These are phyloP conservation scores for Scolanthus callimorphus DNA, from an alignment of 92 coral and sea anemone species.

Conservation along the genomic window DNA sequence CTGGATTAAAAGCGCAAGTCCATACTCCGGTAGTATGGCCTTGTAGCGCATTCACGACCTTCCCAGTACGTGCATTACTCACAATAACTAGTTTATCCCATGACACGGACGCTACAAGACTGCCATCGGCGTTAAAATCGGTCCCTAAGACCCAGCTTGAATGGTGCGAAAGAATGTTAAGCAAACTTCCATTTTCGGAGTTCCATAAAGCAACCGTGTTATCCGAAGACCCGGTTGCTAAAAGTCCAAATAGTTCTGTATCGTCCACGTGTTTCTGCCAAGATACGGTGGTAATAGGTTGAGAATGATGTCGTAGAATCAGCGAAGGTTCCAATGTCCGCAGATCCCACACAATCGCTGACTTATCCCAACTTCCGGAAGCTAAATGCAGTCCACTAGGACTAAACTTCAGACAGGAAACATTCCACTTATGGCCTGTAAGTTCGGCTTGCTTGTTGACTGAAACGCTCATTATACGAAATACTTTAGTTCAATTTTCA, in stretches of 20 bases:
- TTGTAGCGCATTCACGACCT: slow-evolving; percentile 31
- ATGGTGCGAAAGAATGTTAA: slow-evolving; percentile 53
- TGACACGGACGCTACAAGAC: slow-evolving; percentile 72
- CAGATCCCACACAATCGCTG: slow-evolving; percentile 87
- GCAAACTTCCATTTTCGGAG: slow-evolving; percentile 47
- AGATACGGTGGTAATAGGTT: slow-evolving; percentile 75
- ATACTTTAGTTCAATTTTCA: too few species aligned
- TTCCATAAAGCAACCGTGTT: slow-evolving; percentile 84
- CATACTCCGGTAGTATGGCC: slow-evolving; percentile 97
- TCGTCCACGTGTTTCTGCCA: slow-evolving; percentile 44
- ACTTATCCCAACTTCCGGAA: slow-evolving; percentile 94
- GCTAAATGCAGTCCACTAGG: slow-evolving; percentile 86
- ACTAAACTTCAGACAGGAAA: slow-evolving; percentile 90
- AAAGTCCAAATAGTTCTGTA: slow-evolving; percentile 41
- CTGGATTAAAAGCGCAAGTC: slow-evolving; percentile 84
- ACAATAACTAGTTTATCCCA: slow-evolving; percentile 84
- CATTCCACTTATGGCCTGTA: slow-evolving; percentile 95
- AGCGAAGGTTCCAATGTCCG: slow-evolving; percentile 77
- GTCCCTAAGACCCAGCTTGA: slow-evolving; percentile 85
- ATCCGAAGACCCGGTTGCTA: slow-evolving; percentile 92
- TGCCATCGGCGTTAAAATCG: slow-evolving; percentile 74
- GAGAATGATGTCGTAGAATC: slow-evolving; percentile 63
- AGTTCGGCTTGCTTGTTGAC: slow-evolving; percentile 79
- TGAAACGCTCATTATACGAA: slow-evolving; percentile 92
- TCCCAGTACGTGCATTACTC: slow-evolving; percentile 71